Evolutionary conservation across 1,140 invertebrate species (phyloP).

Genomic region (Aphelenchoides avenae): DNA sequence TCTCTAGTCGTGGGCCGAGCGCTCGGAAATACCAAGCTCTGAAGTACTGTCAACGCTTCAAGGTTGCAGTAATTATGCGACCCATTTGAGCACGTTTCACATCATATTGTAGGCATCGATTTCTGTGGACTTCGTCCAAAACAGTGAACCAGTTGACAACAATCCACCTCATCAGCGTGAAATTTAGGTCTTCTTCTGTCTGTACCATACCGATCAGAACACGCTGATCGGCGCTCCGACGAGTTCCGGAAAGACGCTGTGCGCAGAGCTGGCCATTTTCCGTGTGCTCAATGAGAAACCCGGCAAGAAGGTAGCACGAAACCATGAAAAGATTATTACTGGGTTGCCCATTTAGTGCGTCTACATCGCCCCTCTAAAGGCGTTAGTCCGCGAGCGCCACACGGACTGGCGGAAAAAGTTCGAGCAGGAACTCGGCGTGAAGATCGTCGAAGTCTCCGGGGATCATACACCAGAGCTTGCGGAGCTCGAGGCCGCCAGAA

Average conservation of each 20-base stretch:
- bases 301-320: conserved; percentile 70
- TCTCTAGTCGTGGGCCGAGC: too few species aligned
- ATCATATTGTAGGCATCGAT: too few species aligned
- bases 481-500: conserved; percentile 75
- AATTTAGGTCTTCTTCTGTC: conserved; percentile 77
- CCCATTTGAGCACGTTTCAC: too few species aligned
- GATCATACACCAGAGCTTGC: conserved; percentile 88
- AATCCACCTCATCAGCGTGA: neutral
- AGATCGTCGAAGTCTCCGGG: conserved; percentile 89
- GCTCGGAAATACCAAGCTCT: too few species aligned
- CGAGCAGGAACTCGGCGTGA: conserved; percentile 72
- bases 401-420: conserved; percentile 91
- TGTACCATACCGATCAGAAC: conserved; percentile 92
- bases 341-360: conserved; percentile 69
- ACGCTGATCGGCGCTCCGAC: conserved; percentile 93
- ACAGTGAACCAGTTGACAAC: too few species aligned
- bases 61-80: too few species aligned
- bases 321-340: conserved; percentile 14
- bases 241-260: conserved; percentile 96
- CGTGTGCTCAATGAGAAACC: conserved; percentile 80
- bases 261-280: conserved; percentile 94
- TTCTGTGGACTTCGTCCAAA: too few species aligned
- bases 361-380: conserved; percentile 97
- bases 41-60: too few species aligned
- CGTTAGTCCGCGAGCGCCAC: conserved; percentile 89